Evolutionary conservation across 2,797 vertebrate species (phyloP), one percentile per base, ranked within the genome.

Genomic region (Myoxocephalus aenaeus): DNA sequence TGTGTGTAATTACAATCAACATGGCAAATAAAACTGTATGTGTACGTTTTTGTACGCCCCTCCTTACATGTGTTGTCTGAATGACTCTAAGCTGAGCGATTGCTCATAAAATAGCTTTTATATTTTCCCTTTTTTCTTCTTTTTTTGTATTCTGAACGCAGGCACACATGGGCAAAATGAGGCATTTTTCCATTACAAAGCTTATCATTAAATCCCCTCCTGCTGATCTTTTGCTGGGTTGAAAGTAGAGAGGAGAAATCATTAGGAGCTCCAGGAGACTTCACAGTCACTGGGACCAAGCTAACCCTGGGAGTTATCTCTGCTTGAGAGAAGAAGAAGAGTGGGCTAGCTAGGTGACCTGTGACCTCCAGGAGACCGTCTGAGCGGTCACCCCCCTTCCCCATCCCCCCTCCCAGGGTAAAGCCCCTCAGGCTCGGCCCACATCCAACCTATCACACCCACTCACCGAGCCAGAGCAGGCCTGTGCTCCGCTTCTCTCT

Each of bases 141-240:
- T 67, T 80, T 82, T 86, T 81, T 85, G 88, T 88, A 91, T 90
- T 91, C 88, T 81, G 38, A 75, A 85, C 54, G 44, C 83, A 87
- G 82, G 85, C 92, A 84, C 90, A 90, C 92, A 92, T 90, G 87
- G 86, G 84, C 80, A 87, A 86, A 93, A 93, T 85, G 82, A 92
- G 90, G 88, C 89, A 88, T 94, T 94, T 94, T 94, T 94, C 94
- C 93, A 95, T 95, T 94, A 93, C 93, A 94, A 94, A 95, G 93
- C 93, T 91, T 92, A 93, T 95, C 93, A 95, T 95, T 94, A 95
- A 94, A 93, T 90, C 91, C 86, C 91, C 93, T 92, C 94, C 87
- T 11, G 92, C 91, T 94, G 92, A 89, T 93, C 92, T 87, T 91
- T 90, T 89, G 85, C 89, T 86, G 89, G 89, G 90, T 92, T 93